Conservation (phyloP, 2,113 vertebrate genomes). For the Stigmatopora nigra region DNA sequence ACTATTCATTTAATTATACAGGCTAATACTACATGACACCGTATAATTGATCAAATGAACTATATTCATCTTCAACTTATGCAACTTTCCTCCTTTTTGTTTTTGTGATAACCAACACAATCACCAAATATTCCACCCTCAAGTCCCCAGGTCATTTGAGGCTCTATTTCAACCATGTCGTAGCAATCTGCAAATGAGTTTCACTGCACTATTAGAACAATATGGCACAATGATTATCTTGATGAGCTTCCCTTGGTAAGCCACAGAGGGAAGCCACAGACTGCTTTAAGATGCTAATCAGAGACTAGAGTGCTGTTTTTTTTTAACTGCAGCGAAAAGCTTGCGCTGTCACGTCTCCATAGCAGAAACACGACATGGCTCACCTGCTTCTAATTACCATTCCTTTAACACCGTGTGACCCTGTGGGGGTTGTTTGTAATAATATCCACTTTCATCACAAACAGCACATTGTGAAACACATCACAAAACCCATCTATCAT, state of each 20-base stretch:
- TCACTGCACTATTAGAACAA: slow-evolving; percentile 4
- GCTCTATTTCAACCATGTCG: slow-evolving; percentile 8
- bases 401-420: slow-evolving; percentile 19
- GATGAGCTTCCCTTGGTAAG: slow-evolving; percentile 30
- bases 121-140: too few species aligned
- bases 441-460: slow-evolving; percentile 9
- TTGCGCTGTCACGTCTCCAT: slow-evolving; percentile 11
- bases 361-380: slow-evolving; percentile 7
- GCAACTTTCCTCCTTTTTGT: too few species aligned
- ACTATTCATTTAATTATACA: too few species aligned
- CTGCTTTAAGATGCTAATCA: slow-evolving; percentile 37
- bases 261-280: neutral
- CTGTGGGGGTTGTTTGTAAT: slow-evolving; percentile 14
- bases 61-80: too few species aligned
- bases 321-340: slow-evolving; percentile 12
- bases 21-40: too few species aligned
- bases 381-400: slow-evolving; percentile 37
- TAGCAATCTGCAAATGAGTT: neutral
- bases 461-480: slow-evolving; percentile 1
- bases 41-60: too few species aligned
- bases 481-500: slow-evolving; percentile 7
- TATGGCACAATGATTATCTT: slow-evolving; percentile 9
- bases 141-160: too few species aligned
- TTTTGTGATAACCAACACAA: too few species aligned
- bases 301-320: slow-evolving; percentile 23